Evolutionary conservation across 2,113 vertebrate genomes (phyloP).

Genomic region (Zosterops japonicus): DNA sequence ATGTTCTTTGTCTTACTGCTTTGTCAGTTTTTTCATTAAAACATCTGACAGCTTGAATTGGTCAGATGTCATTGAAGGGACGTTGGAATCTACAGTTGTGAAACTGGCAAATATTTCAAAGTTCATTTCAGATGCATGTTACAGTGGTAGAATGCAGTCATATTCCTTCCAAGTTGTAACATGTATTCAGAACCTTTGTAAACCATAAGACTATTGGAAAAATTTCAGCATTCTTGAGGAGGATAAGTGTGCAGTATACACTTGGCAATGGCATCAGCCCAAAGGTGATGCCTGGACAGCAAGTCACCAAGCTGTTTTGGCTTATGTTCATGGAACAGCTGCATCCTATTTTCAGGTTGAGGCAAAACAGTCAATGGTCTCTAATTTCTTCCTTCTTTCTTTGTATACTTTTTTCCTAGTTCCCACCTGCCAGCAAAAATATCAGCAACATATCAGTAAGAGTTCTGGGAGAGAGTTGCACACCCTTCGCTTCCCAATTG

Average conservation of each 20-base stretch:
- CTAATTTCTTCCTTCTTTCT: neutral
- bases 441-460: neutral
- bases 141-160: neutral
- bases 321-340: accelerated
- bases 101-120: neutral
- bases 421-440: neutral
- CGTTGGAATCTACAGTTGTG: neutral
- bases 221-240: neutral
- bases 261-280: accelerated
- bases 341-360: neutral
- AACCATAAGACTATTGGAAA: neutral
- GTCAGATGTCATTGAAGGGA: neutral
- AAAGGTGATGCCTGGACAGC: neutral
- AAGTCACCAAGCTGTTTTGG: accelerated
- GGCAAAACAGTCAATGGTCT: neutral
- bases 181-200: neutral
- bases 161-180: neutral
- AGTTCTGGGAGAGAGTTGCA: neutral
- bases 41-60: neutral
- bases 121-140: neutral
- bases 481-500: accelerated
- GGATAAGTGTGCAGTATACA: neutral
- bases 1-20: neutral
- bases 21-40: neutral
- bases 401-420: neutral